These are phyloP conservation scores for Tachina fera DNA, from an alignment of 2,888 invertebrate species.

Conservation along the genomic window DNA sequence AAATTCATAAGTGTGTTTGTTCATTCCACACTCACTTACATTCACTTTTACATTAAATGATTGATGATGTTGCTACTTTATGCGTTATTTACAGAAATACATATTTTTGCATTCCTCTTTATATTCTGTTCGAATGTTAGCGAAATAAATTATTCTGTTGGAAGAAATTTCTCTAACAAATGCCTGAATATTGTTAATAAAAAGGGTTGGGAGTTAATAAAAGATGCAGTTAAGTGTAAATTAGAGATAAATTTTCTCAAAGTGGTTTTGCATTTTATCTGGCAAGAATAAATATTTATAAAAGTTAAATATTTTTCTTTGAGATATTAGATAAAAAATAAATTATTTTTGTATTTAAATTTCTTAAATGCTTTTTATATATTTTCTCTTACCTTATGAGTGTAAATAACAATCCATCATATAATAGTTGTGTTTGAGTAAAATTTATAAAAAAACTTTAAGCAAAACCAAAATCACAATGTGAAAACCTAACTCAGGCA, in stretches of 20 bases:
- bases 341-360: not conserved
- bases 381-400: not conserved
- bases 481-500: not conserved
- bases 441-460: not conserved
- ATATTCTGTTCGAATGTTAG: not conserved
- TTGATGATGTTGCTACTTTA: conserved; percentile 63
- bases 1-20: conserved; percentile 63
- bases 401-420: not conserved
- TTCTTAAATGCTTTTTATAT: not conserved
- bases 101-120: conserved; percentile 35
- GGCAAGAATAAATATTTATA: not conserved
- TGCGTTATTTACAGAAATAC: conserved; percentile 53
- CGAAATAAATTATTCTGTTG: conserved; percentile 38
- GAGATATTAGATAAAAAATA: not conserved
- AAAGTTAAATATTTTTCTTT: not conserved
- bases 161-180: conserved; percentile 39
- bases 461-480: conserved; percentile 1
- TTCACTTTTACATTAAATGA: conserved; percentile 40
- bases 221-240: conserved; percentile 47
- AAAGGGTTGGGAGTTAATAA: conserved; percentile 45
- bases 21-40: not conserved
- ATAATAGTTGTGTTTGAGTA: not conserved
- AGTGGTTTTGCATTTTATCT: not conserved
- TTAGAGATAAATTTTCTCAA: conserved; percentile 41
- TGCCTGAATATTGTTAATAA: conserved; percentile 23